These are phyloP conservation scores for Mystacides longicornis DNA, from an alignment of 2,888 invertebrate species.

Conservation along the genomic window DNA sequence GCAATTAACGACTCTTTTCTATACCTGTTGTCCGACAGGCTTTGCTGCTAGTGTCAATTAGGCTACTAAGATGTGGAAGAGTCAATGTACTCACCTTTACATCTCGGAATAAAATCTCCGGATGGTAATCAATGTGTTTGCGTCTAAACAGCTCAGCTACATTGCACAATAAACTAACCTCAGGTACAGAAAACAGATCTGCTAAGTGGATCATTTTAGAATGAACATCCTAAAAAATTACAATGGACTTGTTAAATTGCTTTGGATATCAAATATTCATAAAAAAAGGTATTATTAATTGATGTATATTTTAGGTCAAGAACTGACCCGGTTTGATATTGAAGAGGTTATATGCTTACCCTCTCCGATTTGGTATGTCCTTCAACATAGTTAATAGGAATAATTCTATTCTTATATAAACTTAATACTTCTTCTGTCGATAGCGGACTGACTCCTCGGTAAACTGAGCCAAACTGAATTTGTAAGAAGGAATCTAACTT, in stretches of 20 bases:
- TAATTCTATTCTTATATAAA: constrained; percentile 77
- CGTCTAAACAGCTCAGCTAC: constrained; percentile 88
- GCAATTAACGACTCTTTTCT: too few relatives aligned
- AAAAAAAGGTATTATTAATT: not conserved
- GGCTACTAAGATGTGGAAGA: too few relatives aligned
- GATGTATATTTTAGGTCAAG: not conserved
- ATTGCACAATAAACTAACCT: constrained; percentile 89
- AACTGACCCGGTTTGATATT: not conserved
- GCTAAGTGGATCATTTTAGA: constrained; percentile 89
- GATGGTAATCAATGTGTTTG: constrained; percentile 87
- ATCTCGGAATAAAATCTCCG: constrained; percentile 91
- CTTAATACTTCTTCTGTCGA: constrained; percentile 77
- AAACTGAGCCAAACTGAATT: constrained; percentile 93
- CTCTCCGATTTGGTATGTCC: constrained; percentile 64
- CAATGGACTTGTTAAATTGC: not conserved
- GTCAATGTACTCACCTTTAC: constrained; percentile 78
- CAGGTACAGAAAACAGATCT: constrained; percentile 94
- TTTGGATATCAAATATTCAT: not conserved
- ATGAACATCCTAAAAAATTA: constrained; percentile 43
- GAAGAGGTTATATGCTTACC: constrained; percentile 39
- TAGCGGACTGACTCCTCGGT: constrained; percentile 75
- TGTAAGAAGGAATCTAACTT: constrained; percentile 95
- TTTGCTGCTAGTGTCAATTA: too few relatives aligned
- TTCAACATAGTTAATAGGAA: constrained; percentile 83
- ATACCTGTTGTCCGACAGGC: too few relatives aligned